A percentile compares a stretch with the other conserved stretches of the same genome.
Evolutionary conservation across 2,888 invertebrate genomes (phyloP).

Genomic region (Xiphydria camelus): DNA sequence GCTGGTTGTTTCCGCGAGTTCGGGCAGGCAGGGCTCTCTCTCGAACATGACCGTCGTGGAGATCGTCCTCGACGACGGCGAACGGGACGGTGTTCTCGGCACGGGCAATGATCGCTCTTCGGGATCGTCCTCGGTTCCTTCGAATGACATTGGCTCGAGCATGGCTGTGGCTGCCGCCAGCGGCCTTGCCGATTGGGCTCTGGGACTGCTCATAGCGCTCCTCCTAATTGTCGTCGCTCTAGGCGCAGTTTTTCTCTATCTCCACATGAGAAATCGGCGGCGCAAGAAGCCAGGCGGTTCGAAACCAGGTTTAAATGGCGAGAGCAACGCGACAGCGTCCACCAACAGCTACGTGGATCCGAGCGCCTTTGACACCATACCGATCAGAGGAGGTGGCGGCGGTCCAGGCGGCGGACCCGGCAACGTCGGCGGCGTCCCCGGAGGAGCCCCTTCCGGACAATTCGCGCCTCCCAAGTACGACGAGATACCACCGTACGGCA

Average conservation of each 20-base stretch:
- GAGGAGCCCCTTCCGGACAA: conserved; percentile 59
- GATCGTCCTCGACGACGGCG: conserved; percentile 71
- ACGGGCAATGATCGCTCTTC: neutral
- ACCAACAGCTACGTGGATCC: conserved; percentile 89
- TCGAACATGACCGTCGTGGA: conserved; percentile 86
- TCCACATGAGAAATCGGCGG: conserved; percentile 80
- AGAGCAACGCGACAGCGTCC: conserved; percentile 71
- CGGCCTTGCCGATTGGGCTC: conserved; percentile 83
- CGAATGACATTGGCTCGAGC: conserved; percentile 59
- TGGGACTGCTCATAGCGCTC: conserved; percentile 82
- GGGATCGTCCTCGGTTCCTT: neutral
- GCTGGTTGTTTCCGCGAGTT: conserved; percentile 84
- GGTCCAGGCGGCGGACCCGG: conserved; percentile 52
- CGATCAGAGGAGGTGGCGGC: conserved; percentile 70
- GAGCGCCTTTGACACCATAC: conserved; percentile 87
- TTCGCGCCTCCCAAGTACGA: conserved; percentile 91
- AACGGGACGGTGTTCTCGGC: too few species aligned
- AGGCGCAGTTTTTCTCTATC: conserved; percentile 81
- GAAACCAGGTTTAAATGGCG: conserved; percentile 76
- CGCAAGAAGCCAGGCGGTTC: conserved; percentile 75
- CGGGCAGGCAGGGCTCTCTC: conserved; percentile 84
- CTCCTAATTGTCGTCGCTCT: conserved; percentile 81
- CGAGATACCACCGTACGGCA: conserved; percentile 84
- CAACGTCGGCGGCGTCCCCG: conserved; percentile 41
- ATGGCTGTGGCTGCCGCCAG: conserved; percentile 67